phyloP scores from a whole-genome alignment of 2,113 vertebrate species.

The Rhizomys pruinosus region DNA sequence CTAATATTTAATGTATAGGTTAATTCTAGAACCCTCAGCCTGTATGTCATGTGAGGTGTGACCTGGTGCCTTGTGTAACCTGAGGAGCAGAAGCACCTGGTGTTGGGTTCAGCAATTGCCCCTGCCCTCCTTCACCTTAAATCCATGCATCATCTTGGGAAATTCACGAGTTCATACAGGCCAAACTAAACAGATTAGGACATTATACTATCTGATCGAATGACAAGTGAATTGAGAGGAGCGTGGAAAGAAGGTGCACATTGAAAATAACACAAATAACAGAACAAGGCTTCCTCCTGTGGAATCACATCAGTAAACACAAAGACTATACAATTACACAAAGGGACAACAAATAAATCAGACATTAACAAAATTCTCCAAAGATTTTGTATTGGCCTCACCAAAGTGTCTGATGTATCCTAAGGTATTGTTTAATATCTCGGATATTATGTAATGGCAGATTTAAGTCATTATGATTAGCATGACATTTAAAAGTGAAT shows the following conservation, averaged over 20 bases:
- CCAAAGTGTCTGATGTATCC: not conserved
- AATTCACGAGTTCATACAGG: not conserved
- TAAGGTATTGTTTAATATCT: not conserved
- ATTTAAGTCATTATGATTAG: not conserved
- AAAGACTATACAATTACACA: not conserved
- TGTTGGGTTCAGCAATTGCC: fast-evolving
- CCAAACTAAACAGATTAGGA: not conserved
- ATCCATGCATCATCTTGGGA: not conserved
- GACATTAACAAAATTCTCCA: not conserved
- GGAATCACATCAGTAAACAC: not conserved
- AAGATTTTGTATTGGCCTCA: not conserved
- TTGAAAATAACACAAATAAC: not conserved
- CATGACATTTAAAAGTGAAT: constrained; percentile 18
- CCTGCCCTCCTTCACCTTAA: too few species aligned
- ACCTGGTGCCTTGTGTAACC: not conserved
- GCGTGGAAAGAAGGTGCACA: not conserved
- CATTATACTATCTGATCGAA: not conserved
- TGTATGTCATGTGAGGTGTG: not conserved
- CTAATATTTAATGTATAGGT: not conserved
- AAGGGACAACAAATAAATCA: not conserved
- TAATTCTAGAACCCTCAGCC: not conserved
- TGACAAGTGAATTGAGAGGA: not conserved
- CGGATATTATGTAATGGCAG: not conserved
- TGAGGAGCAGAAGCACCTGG: not conserved
- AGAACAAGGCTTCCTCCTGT: not conserved